A percentile compares a stretch with the other conserved stretches of the same genome.
Evolutionary conservation across 2,888 invertebrate genomes (phyloP).

Genomic region (Vesta saturnalis): DNA sequence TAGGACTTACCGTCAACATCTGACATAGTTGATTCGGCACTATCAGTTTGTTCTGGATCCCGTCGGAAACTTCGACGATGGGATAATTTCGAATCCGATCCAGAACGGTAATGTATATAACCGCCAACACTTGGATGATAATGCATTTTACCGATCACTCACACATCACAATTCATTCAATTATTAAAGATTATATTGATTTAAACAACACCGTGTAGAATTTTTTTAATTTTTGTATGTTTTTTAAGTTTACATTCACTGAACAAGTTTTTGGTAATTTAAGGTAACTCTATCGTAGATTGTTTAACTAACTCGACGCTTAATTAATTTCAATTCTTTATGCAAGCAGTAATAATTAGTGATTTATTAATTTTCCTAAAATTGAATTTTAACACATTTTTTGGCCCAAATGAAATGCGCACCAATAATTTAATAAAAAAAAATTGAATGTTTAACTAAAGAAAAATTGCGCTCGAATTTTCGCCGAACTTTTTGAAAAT

Average conservation of each 20-base stretch:
- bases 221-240: background rate
- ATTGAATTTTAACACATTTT: too few relatives aligned
- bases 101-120: conserved; percentile 59
- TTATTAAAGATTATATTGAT: too few relatives aligned
- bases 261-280: too few relatives aligned
- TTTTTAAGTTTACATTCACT: background rate
- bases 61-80: conserved; percentile 48
- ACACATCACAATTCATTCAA: too few relatives aligned
- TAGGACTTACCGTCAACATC: conserved; percentile 60
- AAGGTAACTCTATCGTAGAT: too few relatives aligned
- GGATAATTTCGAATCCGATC: conserved; percentile 58
- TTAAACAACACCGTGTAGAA: too few relatives aligned
- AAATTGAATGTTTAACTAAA: conserved; percentile 3
- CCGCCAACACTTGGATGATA: conserved; percentile 50
- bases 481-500: conserved; percentile 31
- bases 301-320: too few relatives aligned
- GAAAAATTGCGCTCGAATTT: conserved; percentile 19
- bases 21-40: conserved; percentile 60
- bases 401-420: too few relatives aligned
- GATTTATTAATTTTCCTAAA: too few relatives aligned
- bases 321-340: too few relatives aligned
- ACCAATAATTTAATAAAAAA: background rate
- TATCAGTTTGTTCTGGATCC: conserved; percentile 53
- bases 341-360: too few relatives aligned
- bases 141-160: conserved; percentile 50